Percentiles rank a stretch among this genome's conserved stretches.
phyloP scores from a whole-genome alignment of 2,113 vertebrate genomes.

The Tyto alba region DNA sequence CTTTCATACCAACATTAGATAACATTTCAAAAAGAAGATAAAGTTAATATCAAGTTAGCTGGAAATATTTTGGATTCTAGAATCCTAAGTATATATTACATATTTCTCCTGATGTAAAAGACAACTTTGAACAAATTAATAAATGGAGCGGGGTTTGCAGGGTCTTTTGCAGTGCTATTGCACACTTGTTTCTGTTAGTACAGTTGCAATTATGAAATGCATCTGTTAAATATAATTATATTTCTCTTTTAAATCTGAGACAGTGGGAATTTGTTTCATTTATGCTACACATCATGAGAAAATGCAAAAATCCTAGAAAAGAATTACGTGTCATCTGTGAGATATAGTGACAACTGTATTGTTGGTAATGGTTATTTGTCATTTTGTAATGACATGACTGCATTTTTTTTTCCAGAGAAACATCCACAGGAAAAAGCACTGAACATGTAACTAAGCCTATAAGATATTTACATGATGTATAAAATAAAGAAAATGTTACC shows the following conservation, averaged over 20 bases:
- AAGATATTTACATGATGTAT: neutral
- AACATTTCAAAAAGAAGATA: neutral
- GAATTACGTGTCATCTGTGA: neutral
- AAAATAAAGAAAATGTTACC: neutral
- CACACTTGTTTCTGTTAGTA: neutral
- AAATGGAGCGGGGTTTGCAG: neutral
- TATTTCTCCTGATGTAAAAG: neutral
- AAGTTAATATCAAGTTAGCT: neutral
- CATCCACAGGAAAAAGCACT: neutral
- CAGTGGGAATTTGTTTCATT: neutral
- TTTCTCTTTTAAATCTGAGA: neutral
- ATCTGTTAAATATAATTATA: neutral
- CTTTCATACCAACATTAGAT: slow-evolving; percentile 14
- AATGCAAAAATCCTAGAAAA: neutral
- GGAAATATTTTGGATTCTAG: neutral
- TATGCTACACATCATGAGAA: neutral
- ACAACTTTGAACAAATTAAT: neutral
- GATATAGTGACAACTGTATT: neutral
- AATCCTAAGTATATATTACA: neutral
- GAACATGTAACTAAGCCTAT: neutral
- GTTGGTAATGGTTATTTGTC: neutral
- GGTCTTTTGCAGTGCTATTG: neutral
- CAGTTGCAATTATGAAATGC: neutral
- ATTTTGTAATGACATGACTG: neutral
- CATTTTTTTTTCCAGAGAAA: neutral